Conservation (phyloP, 2,888 invertebrate genomes). For the Ochlodes sylvanus region DNA sequence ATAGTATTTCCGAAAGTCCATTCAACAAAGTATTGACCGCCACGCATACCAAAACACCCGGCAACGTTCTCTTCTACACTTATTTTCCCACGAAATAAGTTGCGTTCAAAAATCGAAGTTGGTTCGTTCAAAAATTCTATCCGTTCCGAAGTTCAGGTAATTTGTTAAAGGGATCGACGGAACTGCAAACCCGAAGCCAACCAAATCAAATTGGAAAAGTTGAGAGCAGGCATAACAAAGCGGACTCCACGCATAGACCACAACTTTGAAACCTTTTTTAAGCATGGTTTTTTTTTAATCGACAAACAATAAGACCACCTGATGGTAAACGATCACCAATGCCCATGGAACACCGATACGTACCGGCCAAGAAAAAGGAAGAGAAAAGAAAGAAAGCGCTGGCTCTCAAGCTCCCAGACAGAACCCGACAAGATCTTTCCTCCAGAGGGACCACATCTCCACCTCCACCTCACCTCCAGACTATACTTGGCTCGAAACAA, state of each 20-base stretch:
- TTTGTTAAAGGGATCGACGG: constrained; percentile 37
- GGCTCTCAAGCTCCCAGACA: too few relatives aligned
- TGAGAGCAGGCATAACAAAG: constrained; percentile 34
- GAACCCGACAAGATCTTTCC: too few relatives aligned
- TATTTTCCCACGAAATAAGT: neutral
- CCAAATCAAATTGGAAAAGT: constrained; percentile 39
- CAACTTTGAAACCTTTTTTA: neutral
- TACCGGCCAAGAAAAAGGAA: too few relatives aligned
- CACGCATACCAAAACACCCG: neutral
- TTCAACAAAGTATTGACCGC: neutral
- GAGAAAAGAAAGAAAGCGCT: too few relatives aligned
- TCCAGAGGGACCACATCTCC: too few relatives aligned
- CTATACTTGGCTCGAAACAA: too few relatives aligned
- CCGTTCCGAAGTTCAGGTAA: constrained; percentile 35
- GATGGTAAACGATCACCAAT: too few relatives aligned
- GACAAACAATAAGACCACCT: too few relatives aligned
- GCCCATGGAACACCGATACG: too few relatives aligned
- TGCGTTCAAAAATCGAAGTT: constrained; percentile 19
- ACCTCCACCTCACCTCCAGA: too few relatives aligned
- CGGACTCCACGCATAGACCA: constrained; percentile 20
- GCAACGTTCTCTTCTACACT: neutral
- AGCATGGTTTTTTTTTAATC: too few relatives aligned
- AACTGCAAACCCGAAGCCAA: constrained; percentile 30
- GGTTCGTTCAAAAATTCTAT: constrained; percentile 38
- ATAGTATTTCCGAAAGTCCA: neutral